phyloP scores from a whole-genome alignment of 1,140 invertebrate genomes.

The Philotrypesis tridentata region DNA sequence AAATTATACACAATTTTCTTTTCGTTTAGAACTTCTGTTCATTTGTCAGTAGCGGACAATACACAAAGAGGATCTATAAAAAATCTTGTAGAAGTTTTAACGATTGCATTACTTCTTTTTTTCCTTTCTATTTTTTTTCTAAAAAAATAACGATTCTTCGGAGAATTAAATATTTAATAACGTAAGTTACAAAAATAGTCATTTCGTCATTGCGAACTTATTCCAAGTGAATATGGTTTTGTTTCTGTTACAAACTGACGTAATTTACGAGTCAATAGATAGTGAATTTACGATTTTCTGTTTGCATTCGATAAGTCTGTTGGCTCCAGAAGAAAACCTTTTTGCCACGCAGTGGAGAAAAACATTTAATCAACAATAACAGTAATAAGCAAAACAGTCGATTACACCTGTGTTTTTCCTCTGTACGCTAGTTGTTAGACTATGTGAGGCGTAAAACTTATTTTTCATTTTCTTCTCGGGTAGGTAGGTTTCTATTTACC shows the following conservation, averaged over 20 bases:
- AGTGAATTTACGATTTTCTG: constrained; percentile 41
- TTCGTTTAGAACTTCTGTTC: constrained; percentile 44
- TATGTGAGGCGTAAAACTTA: constrained; percentile 45
- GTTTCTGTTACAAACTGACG: constrained; percentile 43
- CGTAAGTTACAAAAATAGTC: constrained; percentile 46
- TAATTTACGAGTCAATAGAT: constrained; percentile 43
- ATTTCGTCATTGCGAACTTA: constrained; percentile 57
- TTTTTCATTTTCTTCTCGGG: constrained; percentile 30
- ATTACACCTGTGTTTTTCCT: constrained; percentile 53
- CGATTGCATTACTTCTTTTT: constrained; percentile 30
- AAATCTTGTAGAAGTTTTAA: constrained; percentile 35
- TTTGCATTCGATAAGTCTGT: constrained; percentile 25
- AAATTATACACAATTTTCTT: constrained; percentile 27
- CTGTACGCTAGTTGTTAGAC: constrained; percentile 43
- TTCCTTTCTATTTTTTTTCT: constrained; percentile 48
- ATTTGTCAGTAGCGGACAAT: constrained; percentile 46
- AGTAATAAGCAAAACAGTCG: constrained; percentile 58
- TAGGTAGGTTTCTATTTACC: constrained; percentile 62
- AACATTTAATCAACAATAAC: constrained; percentile 58
- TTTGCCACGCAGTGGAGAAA: constrained; percentile 34
- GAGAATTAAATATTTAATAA: constrained; percentile 46
- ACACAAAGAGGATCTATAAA: constrained; percentile 19
- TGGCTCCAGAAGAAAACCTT: constrained; percentile 20
- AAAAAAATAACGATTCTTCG: constrained; percentile 45
- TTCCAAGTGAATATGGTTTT: constrained; percentile 49